These are phyloP conservation scores for Nipponacmea schrenckii DNA, from an alignment of 2,888 invertebrate genomes.

Conservation along the genomic window DNA sequence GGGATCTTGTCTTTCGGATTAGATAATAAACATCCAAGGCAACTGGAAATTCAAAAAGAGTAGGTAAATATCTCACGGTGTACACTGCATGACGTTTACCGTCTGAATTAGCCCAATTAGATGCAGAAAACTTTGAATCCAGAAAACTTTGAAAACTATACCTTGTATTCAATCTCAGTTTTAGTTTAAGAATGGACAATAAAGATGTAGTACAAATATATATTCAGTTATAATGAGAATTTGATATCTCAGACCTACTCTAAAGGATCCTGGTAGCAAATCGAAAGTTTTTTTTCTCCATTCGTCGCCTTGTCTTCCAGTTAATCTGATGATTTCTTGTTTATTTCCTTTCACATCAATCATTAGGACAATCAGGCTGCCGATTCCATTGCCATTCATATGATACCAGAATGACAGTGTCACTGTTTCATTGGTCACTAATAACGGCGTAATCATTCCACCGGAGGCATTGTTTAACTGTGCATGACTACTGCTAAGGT, in stretches of 20 bases:
- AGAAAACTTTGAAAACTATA: too few relatives aligned
- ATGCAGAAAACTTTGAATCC: too few relatives aligned
- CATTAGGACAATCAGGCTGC: neutral
- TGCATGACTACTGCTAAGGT: constrained; percentile 3
- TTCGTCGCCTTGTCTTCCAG: constrained; percentile 10
- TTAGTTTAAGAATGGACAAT: too few relatives aligned
- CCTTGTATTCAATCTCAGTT: too few relatives aligned
- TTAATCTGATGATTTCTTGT: neutral
- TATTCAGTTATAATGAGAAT: neutral
- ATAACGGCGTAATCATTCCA: constrained; percentile 1
- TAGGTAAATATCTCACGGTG: too few relatives aligned
- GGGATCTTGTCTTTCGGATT: too few relatives aligned
- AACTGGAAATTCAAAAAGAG: too few relatives aligned
- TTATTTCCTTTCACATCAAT: neutral
- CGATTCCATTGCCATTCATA: constrained; percentile 20
- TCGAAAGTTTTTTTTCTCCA: neutral
- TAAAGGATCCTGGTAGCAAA: neutral
- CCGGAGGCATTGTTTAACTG: neutral
- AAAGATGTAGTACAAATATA: neutral
- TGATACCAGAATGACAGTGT: constrained; percentile 16
- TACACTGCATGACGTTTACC: too few relatives aligned
- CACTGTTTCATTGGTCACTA: neutral
- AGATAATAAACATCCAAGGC: too few relatives aligned
- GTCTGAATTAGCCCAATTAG: too few relatives aligned
- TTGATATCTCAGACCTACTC: neutral